phyloP scores from a whole-genome alignment of 53 echinoderm and acorn worm species.

The Echinarachnius parma region DNA sequence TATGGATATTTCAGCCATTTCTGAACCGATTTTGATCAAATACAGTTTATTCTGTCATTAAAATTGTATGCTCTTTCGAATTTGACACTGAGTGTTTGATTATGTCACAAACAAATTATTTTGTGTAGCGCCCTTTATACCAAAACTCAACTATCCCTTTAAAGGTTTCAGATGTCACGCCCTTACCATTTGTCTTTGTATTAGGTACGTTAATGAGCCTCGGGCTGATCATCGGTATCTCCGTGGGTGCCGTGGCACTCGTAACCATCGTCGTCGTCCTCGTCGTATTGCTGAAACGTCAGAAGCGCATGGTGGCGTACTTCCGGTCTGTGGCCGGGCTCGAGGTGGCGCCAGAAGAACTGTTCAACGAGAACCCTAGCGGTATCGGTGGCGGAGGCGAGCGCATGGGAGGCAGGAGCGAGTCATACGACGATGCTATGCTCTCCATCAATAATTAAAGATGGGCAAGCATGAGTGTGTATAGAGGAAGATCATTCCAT shows the following conservation, averaged over 20 bases:
- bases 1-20: too few relatives aligned
- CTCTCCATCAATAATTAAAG: constrained; percentile 31
- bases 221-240: constrained; percentile 45
- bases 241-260: constrained; percentile 12
- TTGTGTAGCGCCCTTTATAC: too few relatives aligned
- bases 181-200: background rate
- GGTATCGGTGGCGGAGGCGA: constrained; percentile 4
- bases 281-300: constrained; percentile 38
- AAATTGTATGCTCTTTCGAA: too few relatives aligned
- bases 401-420: constrained; percentile 1
- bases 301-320: constrained; percentile 57
- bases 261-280: constrained; percentile 35
- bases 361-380: constrained; percentile 48
- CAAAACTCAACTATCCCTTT: too few relatives aligned
- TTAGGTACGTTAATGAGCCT: constrained; percentile 2
- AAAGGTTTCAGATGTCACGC: too few relatives aligned
- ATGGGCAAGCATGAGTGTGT: too few relatives aligned
- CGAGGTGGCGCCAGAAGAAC: constrained; percentile 51
- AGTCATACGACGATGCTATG: constrained; percentile 59
- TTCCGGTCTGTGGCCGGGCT: constrained; percentile 62
- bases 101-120: too few relatives aligned
- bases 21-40: too few relatives aligned
- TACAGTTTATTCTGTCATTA: too few relatives aligned
- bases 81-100: too few relatives aligned
- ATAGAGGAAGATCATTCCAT: too few relatives aligned